Conservation (phyloP, 2,888 invertebrate species). For the Limnephilus auricula region DNA sequence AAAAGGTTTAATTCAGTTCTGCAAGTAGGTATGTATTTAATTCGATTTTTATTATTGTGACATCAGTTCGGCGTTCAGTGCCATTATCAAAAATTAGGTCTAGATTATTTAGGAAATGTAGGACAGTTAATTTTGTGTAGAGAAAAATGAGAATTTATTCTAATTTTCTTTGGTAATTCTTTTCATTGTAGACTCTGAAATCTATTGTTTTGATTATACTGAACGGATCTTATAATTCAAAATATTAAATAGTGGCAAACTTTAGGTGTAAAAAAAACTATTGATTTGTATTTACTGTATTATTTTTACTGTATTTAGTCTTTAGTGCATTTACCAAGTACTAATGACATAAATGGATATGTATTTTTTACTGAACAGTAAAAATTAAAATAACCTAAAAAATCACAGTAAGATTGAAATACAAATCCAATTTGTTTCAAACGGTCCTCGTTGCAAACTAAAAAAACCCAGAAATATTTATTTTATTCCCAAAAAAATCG, state of each 20-base stretch:
- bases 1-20: no score
- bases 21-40: no score
- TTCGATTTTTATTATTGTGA: no score
- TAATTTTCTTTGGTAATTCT: not conserved
- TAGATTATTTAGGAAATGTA: not conserved
- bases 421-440: not conserved
- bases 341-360: no score
- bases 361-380: not conserved
- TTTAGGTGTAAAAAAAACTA: not conserved
- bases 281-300: no score
- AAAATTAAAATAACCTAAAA: no score
- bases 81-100: no score
- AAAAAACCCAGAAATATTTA: not conserved
- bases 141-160: not conserved
- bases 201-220: not conserved
- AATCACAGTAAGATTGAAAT: not conserved
- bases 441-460: not conserved
- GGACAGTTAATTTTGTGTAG: not conserved
- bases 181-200: not conserved
- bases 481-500: slow-evolving; percentile 9
- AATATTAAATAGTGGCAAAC: not conserved
- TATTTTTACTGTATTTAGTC: no score
- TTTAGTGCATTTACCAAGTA: no score
- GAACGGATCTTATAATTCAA: not conserved
- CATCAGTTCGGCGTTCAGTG: no score